Base-by-base conservation (phyloP, 53 echinoderm and acorn worm species). In the Crossaster papposus region DNA sequence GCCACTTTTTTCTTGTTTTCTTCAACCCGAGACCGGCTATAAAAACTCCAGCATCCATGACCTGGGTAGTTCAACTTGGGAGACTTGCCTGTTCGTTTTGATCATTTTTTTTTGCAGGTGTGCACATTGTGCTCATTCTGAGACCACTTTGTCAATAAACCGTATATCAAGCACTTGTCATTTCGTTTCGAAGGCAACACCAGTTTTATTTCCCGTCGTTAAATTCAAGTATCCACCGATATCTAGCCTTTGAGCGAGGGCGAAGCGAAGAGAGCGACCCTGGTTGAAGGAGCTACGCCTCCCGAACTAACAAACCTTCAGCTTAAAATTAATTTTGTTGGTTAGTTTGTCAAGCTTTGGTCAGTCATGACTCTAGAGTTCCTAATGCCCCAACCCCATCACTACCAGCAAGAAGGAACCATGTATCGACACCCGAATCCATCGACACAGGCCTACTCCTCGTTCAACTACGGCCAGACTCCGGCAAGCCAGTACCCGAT, bases 181-280 rank as follows among this genome's bases (percentile, higher is more conserved):
- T 54, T 53, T 83, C 55, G 20, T 36, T 30, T 35, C 77, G 76
- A 76, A 87, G 84, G 84, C 73, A 84, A 84, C 84, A 84, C 87
- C 87, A 87, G 87, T 87, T 87, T 87, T 87, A 87, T 87, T 87
- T 87, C 87, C 75, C 87, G 87, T 87, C 77, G 87, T 87, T 84
- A 87, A 80, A 80, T 80, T 80, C 55, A 75, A 75, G 73, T 77
- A 87, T 77, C 87, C 0, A 87, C 55, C 77, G 7, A 62, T 87
- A 87, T 87, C 87, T 33, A 24, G 87, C 36, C 80, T 54, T 80
- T 58, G 24, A 32, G 52, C 51, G 51, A 18, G 44, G 17, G 79
- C 79, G 26, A 72, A 32, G 79, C 79, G 26, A 72, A 73, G 36
- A 36, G 38, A 65, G 18, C 36, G 44, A 7, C 44, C 44, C 44